Base-by-base conservation (phyloP, 2,113 vertebrate genomes). In the Entelurus aequoreus region DNA sequence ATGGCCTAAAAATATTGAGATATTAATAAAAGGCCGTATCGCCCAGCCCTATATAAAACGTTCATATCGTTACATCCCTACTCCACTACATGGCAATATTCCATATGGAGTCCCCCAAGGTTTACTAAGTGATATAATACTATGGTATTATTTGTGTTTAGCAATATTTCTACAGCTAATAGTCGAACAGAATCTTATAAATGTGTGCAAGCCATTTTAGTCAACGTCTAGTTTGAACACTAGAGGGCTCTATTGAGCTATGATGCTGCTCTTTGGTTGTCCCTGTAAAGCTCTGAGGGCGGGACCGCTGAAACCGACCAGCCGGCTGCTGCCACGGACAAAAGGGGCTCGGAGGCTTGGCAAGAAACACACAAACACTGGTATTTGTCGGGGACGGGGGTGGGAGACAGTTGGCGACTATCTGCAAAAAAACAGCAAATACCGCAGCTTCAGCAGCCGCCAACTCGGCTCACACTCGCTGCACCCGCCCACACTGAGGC, bases 361-460 rank as follows among this genome's bases (percentile, higher is more conserved):
- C 71, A 81, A 75, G 77, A 82, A 78, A 72, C 75, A 77, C 74
- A 83, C 74, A 73, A 81, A 79, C 74, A 74, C 65, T 77, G 84
- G 78, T 67, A 83, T 84, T 77, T 70, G 83, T 57, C 6, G 42
- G 68, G 66, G 56, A 38, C 2, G n/a, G 8, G 55, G n/a, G 15
- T 37, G 64, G 52, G 66, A 5, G 54, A 52, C 52, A 60, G 66
- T 65, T 67, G 40, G 62, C 76, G 63, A 65, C 73, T 70, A 73
- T 78, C 76, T 83, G 83, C 69, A 83, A 72, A 79, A 84, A 85
- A 73, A 84, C 62, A 46, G 42, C 47, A 68, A 81, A 86, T 84
- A 77, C 74, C 81, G 86, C 84, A 73, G 70, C 50, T 65, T 86
- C 84, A 87, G 86, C 86, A 75, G 63, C 63, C 67, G 66, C 65